These are phyloP conservation scores for Marmota flaviventris DNA, from an alignment of 2,113 vertebrate genomes.

Conservation along the genomic window DNA sequence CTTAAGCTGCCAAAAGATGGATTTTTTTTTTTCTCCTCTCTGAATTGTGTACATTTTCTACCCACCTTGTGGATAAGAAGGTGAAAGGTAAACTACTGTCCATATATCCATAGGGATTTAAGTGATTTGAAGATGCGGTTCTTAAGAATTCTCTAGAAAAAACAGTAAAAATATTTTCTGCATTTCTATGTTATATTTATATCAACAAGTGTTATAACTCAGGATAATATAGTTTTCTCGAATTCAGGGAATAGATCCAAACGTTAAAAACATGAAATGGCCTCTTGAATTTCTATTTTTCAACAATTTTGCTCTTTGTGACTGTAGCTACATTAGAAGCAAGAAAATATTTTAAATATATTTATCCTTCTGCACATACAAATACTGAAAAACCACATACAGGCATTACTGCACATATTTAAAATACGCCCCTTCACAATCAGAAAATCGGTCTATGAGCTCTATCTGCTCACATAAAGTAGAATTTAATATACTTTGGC, in stretches of 20 bases:
- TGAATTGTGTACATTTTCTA: neutral
- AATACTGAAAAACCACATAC: neutral
- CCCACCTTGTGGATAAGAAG: neutral
- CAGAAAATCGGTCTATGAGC: neutral
- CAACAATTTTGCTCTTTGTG: neutral
- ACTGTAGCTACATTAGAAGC: neutral
- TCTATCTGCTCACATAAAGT: slow-evolving; percentile 35
- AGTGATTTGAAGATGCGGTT: neutral
- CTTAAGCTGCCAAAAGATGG: neutral
- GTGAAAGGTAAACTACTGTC: neutral
- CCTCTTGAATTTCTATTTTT: neutral
- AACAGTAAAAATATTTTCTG: neutral
- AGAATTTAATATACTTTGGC: slow-evolving; percentile 23
- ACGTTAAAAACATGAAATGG: neutral
- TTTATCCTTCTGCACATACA: neutral
- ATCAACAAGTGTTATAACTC: neutral
- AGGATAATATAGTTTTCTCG: neutral
- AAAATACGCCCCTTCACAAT: neutral
- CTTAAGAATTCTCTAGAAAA: neutral
- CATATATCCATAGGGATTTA: neutral
- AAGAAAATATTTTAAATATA: neutral
- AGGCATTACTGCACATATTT: neutral
- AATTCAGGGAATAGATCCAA: neutral
- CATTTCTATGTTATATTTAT: neutral
- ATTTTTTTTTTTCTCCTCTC: neutral